A percentile compares a stretch with the other conserved stretches of the same genome.
Evolutionary conservation across 2,113 vertebrate genomes (phyloP).

Genomic region (Epinephelus cyanopodus): DNA sequence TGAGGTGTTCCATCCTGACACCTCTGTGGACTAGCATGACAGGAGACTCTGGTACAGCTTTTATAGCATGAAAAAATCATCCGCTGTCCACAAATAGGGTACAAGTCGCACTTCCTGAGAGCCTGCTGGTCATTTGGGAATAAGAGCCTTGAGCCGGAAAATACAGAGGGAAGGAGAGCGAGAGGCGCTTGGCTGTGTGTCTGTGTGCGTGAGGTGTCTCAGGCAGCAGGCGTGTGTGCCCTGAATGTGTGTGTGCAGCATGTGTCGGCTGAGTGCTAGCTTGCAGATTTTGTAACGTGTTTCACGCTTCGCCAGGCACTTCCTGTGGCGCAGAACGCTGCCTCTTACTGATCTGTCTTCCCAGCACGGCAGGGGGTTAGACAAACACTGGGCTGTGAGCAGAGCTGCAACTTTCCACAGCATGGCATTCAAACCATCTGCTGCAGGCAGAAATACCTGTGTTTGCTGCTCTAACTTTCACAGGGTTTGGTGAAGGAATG

Average conservation of each 20-base stretch:
- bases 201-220: conserved; percentile 5
- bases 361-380: conserved; percentile 50
- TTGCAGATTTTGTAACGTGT: conserved; percentile 62
- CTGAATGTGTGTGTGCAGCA: conserved; percentile 35
- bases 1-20: conserved; percentile 43
- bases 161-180: conserved; percentile 40
- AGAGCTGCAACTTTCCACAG: conserved; percentile 13
- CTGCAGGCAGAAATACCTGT: conserved; percentile 5
- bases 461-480: neutral
- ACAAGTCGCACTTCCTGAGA: conserved; percentile 60
- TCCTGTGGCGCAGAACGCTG: conserved; percentile 52
- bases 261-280: conserved; percentile 59
- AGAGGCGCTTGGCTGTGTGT: neutral
- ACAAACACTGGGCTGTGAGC: conserved; percentile 50
- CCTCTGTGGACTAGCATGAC: conserved; percentile 50
- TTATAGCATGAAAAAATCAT: conserved; percentile 83
- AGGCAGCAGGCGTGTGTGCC: conserved; percentile 12
- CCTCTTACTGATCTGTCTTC: conserved; percentile 63
- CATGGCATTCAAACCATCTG: conserved; percentile 17
- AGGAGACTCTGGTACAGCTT: conserved; percentile 65
- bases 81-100: conserved; percentile 64
- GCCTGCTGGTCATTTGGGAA: conserved; percentile 68
- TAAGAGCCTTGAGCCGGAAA: conserved; percentile 54
- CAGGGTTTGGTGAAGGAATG: neutral
- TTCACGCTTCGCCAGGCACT: conserved; percentile 61